Evolutionary conservation across 2,113 vertebrate genomes (phyloP).

Genomic region (Genyomyrus donnyi): DNA sequence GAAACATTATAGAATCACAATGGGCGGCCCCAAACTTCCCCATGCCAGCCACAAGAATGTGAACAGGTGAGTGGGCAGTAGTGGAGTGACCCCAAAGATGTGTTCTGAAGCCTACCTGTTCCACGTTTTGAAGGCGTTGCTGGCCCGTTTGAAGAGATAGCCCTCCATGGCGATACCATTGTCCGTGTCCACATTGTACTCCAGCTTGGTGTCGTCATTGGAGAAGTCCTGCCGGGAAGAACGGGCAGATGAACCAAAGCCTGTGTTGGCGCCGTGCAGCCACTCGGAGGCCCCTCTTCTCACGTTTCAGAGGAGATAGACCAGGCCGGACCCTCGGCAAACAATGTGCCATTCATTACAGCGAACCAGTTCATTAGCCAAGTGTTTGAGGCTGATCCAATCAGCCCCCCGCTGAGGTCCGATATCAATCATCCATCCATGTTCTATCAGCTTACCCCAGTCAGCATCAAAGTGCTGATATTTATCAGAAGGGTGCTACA

Average conservation of each 20-base stretch:
- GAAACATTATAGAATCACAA: neutral
- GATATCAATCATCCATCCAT: neutral
- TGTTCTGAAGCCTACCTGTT: slow-evolving; percentile 60
- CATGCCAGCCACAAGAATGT: neutral
- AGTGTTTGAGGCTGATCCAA: neutral
- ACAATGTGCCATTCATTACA: neutral
- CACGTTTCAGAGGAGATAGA: neutral
- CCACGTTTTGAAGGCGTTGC: slow-evolving; percentile 81
- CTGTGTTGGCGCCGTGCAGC: neutral
- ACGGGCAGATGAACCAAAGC: neutral
- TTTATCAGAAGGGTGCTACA: neutral
- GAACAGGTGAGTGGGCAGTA: neutral
- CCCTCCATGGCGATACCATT: slow-evolving; percentile 76
- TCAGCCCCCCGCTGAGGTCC: neutral
- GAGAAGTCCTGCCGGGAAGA: slow-evolving; percentile 65
- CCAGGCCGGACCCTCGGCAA: neutral
- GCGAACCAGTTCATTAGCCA: neutral
- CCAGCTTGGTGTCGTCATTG: slow-evolving; percentile 68
- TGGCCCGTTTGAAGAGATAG: slow-evolving; percentile 76
- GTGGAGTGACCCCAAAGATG: neutral
- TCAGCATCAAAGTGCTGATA: neutral
- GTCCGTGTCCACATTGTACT: slow-evolving; percentile 71
- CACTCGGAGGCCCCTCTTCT: neutral
- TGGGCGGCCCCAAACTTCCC: neutral
- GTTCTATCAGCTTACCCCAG: neutral